Evolutionary conservation across 2,113 vertebrate species (phyloP).

Genomic region (Gambusia holbrooki): DNA sequence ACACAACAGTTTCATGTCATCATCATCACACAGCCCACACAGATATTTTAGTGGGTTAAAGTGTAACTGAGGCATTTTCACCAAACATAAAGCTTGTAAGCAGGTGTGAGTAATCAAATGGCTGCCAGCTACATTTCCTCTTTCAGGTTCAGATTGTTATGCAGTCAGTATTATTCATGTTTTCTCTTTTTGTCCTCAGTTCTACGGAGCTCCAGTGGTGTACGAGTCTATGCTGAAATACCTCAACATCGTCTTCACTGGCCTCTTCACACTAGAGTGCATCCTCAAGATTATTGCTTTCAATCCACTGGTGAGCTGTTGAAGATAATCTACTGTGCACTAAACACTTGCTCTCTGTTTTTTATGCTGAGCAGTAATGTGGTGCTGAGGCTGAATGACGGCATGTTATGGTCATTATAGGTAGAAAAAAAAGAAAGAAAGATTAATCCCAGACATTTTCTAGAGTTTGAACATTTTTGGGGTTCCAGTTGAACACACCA

Average conservation of each 20-base stretch:
- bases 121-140: not conserved
- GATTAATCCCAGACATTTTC: too few relatives aligned
- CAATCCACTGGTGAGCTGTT: constrained; percentile 88
- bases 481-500: too few relatives aligned
- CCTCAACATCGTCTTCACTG: constrained; percentile 95
- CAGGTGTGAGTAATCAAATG: not conserved
- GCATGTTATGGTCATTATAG: too few relatives aligned
- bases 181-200: constrained; percentile 76
- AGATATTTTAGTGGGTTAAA: not conserved
- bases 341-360: constrained; percentile 7
- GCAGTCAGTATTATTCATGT: not conserved
- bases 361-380: not conserved
- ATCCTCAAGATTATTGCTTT: constrained; percentile 97
- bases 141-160: not conserved
- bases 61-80: not conserved
- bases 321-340: constrained; percentile 6
- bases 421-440: too few relatives aligned
- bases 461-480: too few relatives aligned
- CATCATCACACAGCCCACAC: not conserved
- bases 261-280: constrained; percentile 97
- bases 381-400: too few relatives aligned
- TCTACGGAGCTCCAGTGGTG: constrained; percentile 87
- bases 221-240: constrained; percentile 95
- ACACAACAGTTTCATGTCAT: not conserved
- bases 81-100: not conserved